Evolutionary conservation across 2,888 invertebrate genomes (phyloP), one percentile per base, ranked within the genome.

Genomic region (Hemaris fuciformis): DNA sequence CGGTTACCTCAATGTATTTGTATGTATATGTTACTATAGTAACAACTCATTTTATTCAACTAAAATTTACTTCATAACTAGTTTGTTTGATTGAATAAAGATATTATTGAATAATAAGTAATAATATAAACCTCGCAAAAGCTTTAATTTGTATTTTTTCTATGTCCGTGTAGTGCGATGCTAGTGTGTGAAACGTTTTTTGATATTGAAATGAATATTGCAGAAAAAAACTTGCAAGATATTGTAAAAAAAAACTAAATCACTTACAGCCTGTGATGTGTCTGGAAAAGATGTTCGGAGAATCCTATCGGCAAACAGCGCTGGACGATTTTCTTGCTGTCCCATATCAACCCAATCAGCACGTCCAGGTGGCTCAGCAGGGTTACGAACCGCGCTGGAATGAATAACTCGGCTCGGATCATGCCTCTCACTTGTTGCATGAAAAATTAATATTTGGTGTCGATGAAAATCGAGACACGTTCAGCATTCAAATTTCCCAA

Each of bases 361-460:
- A 96, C 93, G 64, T 94, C 94, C 61, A 96, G 90, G 85, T 96
- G 96, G 60, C 95, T 95, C 65, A 95, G 87, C 59, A 96, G 90
- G 65, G 94, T 94, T 68, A 96, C 85, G 86, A 96, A 96, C 71
- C 96, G 93, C 61, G 95, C 94, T 67, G 96, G 95, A 69, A 95
- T 93, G 63, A 95, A 77, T 48, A 77, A 93, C 81, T 80, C 85
- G 43, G 87, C 86, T 66, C 88, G 88, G 88, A 88, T 86, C 92
- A 92, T 92, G 66, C 85, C 89, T 45, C 31, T 43, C 27, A 38
- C 23, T 57, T 57, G 22, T 57, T 13, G 38, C 7, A 22, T n/a
- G 27, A 57, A 23, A 23, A 15, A 38, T 57, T 41, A 20, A 25
- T 48, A 48, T 58, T 59, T 67, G 57, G 41, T 7, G 38, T 41